phyloP scores from a whole-genome alignment of 2,888 invertebrate genomes.

The Heteromyza rotundicornis region DNA sequence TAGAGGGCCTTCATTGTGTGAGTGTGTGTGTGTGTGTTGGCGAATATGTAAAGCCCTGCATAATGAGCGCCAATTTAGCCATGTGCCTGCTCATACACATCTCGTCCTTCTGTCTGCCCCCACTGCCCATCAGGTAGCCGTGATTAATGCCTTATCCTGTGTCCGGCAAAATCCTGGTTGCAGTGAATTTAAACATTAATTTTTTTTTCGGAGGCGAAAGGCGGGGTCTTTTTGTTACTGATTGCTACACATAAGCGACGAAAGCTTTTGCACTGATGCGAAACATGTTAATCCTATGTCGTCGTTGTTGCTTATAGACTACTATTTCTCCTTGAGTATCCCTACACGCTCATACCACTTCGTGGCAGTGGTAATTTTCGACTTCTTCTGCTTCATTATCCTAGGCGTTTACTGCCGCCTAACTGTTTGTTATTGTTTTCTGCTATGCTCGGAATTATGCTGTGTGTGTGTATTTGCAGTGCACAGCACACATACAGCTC shows the following conservation, averaged over 20 bases:
- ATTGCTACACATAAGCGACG: conserved; percentile 27
- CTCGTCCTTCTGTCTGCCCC: conserved; percentile 20
- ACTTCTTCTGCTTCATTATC: background rate
- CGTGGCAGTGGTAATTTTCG: background rate
- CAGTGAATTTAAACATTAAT: conserved; percentile 50
- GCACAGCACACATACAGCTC: no score
- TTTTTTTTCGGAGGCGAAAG: conserved; percentile 28
- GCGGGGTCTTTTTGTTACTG: background rate
- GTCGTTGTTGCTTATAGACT: background rate
- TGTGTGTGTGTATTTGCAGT: no score
- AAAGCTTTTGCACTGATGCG: conserved; percentile 44
- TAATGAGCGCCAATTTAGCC: conserved; percentile 50
- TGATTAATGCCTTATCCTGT: conserved; percentile 52
- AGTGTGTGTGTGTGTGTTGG: conserved; percentile 2
- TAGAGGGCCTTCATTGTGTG: conserved; percentile 33
- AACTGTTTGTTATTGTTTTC: conserved; percentile 21
- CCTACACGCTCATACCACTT: no score
- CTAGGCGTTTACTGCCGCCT: background rate
- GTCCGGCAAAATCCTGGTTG: background rate
- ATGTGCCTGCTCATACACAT: conserved; percentile 39
- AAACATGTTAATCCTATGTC: conserved; percentile 45
- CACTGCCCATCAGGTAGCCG: conserved; percentile 49
- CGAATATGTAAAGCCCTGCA: conserved; percentile 21
- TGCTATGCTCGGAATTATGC: conserved; percentile 27
- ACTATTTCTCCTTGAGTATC: no score